Base-by-base conservation (phyloP, 2,797 vertebrate species). In the Alauda arvensis region DNA sequence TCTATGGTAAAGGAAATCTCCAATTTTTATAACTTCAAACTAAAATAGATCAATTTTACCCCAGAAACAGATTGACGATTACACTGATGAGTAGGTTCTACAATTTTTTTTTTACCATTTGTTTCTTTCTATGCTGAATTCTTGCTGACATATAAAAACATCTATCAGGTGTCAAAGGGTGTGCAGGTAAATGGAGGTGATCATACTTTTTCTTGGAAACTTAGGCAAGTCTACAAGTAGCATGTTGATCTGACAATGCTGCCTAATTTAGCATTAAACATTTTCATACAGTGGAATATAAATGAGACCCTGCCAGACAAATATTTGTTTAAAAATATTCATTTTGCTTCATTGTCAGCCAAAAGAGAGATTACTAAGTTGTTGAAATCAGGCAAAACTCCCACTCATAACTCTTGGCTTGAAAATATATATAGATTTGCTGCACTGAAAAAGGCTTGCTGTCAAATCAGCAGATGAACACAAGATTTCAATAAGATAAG, bases 321-420 rank as follows among this genome's bases (percentile, higher is more conserved):
- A 95, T 94, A 94, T 94, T 95, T 95, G 77, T 18, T 77, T 81
- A 90, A 85, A 91, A 84, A 90, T 34, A 90, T 37, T 95, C 93
- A 84, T 91, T 79, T 82, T 93, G 48, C 87, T 75, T 95, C 76
- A 90, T 92, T 93, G 89, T 94, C 89, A 94, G 94, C 94, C 94
- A 95, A 95, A 86, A 92, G 80, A 91, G 68, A 92, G 83, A 95
- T 92, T 94, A 93, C 87, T 92, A 94, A 92, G 2, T 95, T 90
- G 68, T 56, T 87, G 91, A 93, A 92, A 94, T 93, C 85, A 93
- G 87, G 43, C 67, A 87, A 82, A 93, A 93, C 88, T 93, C 94
- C 94, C 80, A 94, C 92, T 90, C 94, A 87, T 62, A 93, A 79
- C 79, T 95, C 90, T 92, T 94, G 94, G 88, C 90, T 95, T 45